phyloP scores from a whole-genome alignment of 2,797 vertebrate genomes.

The Typhlichthys subterraneus region DNA sequence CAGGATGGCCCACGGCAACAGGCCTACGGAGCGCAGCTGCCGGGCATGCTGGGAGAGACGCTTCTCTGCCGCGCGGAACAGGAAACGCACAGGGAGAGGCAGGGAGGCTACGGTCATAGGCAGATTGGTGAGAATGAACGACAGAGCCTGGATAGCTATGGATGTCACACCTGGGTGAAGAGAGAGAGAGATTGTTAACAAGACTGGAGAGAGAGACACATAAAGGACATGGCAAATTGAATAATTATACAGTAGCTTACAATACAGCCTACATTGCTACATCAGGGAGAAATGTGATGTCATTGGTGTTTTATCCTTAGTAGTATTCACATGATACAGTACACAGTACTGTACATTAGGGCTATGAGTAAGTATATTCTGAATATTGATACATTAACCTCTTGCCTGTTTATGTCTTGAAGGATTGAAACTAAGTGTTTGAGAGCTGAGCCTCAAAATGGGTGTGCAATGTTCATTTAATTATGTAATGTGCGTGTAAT shows the following conservation, averaged over 20 bases:
- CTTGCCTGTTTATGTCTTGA: no score
- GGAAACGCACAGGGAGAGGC: slow-evolving; percentile 88
- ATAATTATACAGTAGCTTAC: not conserved
- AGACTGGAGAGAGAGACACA: not conserved
- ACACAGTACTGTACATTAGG: no score
- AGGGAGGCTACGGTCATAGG: slow-evolving; percentile 88
- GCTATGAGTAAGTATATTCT: no score
- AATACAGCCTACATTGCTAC: no score
- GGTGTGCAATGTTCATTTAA: no score
- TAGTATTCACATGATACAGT: no score
- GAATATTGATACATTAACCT: no score
- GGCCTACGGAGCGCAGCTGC: slow-evolving; percentile 85
- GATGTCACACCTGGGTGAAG: slow-evolving; percentile 76
- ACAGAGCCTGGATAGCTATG: slow-evolving; percentile 85
- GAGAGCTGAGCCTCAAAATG: no score
- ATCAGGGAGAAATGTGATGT: not conserved
- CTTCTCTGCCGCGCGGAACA: slow-evolving; percentile 90
- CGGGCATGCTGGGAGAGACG: slow-evolving; percentile 85
- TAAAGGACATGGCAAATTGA: not conserved
- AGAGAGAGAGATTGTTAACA: not conserved
- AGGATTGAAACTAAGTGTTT: no score
- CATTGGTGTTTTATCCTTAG: no score
- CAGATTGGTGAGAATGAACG: slow-evolving; percentile 92
- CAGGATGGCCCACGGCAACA: slow-evolving; percentile 89
- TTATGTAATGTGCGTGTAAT: no score